Evolutionary conservation across 2,113 vertebrate genomes (phyloP).

Genomic region (Pampusana beccarii): DNA sequence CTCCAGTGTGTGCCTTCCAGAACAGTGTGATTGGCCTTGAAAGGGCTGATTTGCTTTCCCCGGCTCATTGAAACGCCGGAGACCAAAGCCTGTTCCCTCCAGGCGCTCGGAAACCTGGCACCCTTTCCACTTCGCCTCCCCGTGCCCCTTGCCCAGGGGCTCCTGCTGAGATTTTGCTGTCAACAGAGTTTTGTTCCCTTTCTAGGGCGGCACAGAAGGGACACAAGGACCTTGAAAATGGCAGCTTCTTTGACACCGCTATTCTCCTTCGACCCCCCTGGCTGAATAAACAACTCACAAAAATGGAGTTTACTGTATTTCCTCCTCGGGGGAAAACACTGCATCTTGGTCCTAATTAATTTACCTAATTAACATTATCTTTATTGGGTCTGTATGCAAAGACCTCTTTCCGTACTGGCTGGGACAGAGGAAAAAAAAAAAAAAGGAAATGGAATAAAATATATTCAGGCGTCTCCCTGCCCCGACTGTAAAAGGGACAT

Average conservation of each 20-base stretch:
- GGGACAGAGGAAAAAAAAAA: neutral
- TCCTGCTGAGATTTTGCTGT: conserved; percentile 59
- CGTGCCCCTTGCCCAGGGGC: conserved; percentile 15
- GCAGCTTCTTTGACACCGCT: conserved; percentile 53
- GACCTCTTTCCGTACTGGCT: neutral
- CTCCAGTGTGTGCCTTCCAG: neutral
- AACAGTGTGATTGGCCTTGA: neutral
- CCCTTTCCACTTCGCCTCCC: conserved; percentile 35
- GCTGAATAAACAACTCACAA: conserved; percentile 48
- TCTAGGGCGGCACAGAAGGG: neutral
- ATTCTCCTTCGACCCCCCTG: conserved; percentile 50
- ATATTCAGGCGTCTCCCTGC: neutral
- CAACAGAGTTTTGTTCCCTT: conserved; percentile 69
- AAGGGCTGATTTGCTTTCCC: conserved; percentile 54
- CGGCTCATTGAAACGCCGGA: neutral
- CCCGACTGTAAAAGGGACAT: conserved; percentile 6
- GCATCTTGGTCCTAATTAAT: conserved; percentile 61
- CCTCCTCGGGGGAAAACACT: conserved; percentile 53
- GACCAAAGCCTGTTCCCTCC: conserved; percentile 54
- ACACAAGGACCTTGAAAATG: conserved; percentile 58
- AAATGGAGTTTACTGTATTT: conserved; percentile 56
- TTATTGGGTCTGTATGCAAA: conserved; percentile 23
- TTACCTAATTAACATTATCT: conserved; percentile 56
- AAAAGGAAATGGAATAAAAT: neutral
- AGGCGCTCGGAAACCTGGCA: conserved; percentile 50